Base-by-base conservation (phyloP, 2,888 invertebrate species). In the Lasioglossum malachurum region DNA sequence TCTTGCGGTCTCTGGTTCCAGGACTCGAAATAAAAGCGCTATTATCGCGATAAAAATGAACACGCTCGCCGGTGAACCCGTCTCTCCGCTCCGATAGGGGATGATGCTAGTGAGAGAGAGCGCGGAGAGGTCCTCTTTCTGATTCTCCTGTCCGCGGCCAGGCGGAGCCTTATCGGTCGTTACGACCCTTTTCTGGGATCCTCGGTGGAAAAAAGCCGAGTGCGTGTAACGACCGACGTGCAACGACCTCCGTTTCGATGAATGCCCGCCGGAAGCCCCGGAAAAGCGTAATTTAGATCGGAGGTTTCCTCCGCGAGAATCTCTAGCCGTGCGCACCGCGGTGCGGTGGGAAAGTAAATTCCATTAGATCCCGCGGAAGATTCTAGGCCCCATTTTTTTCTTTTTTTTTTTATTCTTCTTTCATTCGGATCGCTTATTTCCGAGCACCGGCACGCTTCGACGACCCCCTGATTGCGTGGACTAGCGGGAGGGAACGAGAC, bases 1-100 rank as follows among this genome's bases (percentile, higher is more conserved):
- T 38, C 19, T 69, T 38, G 35, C 35, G 31, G 69, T 69, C 44
- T 67, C 31, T 19, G 41, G 57, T 75, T 60, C 49, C 73, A 35
- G 31, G 77, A 19, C 46, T n/a, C 57, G 69, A 41, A 82, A 78
- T 84, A 81, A 78, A 76, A 79, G 79, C 67, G 27, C 46, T 41
- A 76, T 82, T 82, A 85, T 79, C 87, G 81, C 76, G 85, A 87
- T 78, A 82, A 85, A 85, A 85, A 80, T 74, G 71, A 49, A 73
- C 75, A 53, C 49, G 75, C 67, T 57, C 41, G 10, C 67, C 53
- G 8, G 23, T 23, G 23, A 53, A 53, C 53, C 53, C 23, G 53
- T 53, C 53, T 53, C 53, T 53, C 19, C 16, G 1, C 2, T 23
- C 19, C 23, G 53, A 53, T 53, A 53, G 8, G 53, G 23, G 53